These are phyloP conservation scores for Drosophila picticornis DNA, from an alignment of 2,888 invertebrate genomes.

Conservation along the genomic window DNA sequence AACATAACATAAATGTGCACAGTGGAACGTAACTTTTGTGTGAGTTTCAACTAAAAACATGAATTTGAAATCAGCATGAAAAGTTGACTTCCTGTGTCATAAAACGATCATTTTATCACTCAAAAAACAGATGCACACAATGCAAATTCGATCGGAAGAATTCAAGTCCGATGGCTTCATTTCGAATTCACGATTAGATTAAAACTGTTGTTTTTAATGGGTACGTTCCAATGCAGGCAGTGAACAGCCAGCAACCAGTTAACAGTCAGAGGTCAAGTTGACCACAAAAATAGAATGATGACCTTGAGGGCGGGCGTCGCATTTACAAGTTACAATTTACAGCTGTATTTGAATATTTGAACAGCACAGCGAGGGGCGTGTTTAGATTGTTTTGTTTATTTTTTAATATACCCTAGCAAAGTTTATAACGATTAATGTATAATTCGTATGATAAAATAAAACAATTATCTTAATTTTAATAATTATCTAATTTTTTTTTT, in stretches of 20 bases:
- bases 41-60: background rate
- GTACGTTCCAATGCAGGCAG: constrained; percentile 33
- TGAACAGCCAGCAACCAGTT: constrained; percentile 19
- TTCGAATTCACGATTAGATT: constrained; percentile 44
- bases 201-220: constrained; percentile 54
- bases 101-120: constrained; percentile 20
- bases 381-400: constrained; percentile 27
- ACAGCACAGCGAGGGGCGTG: constrained; percentile 42
- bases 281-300: constrained; percentile 42
- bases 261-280: constrained; percentile 55
- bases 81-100: constrained; percentile 42
- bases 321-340: constrained; percentile 71
- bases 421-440: background rate
- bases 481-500: background rate
- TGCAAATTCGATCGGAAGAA: constrained; percentile 19
- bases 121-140: constrained; percentile 25
- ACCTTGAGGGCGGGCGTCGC: constrained; percentile 73
- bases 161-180: constrained; percentile 2
- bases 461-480: background rate
- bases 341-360: constrained; percentile 77
- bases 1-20: background rate
- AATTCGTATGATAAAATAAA: background rate
- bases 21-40: background rate
- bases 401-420: constrained; percentile 7
- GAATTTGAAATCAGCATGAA: constrained; percentile 3